Percentiles rank a stretch among this genome's conserved stretches.
phyloP scores from a whole-genome alignment of 1,140 invertebrate genomes.

The Pseudobourletiella spinata region DNA sequence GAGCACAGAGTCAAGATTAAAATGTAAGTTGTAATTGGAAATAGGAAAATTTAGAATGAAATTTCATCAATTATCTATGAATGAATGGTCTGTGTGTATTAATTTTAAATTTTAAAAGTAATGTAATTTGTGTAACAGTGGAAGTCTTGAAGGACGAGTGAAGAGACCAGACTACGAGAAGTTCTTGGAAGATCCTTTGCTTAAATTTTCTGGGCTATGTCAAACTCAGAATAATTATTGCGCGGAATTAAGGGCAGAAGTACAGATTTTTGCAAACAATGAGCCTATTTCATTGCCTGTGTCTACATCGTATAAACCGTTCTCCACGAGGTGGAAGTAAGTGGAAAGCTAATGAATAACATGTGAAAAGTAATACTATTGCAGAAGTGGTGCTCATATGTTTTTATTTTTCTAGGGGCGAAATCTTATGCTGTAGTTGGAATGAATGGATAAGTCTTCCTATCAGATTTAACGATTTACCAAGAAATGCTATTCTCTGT shows the following conservation, averaged over 20 bases:
- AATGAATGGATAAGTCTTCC: constrained; percentile 95
- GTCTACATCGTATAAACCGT: constrained; percentile 85
- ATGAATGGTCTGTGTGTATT: too few species aligned
- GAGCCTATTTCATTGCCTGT: constrained; percentile 76
- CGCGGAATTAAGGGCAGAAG: constrained; percentile 77
- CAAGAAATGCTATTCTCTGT: constrained; percentile 76
- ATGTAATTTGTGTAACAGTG: constrained; percentile 52
- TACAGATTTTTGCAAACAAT: constrained; percentile 78
- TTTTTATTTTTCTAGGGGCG: constrained; percentile 8
- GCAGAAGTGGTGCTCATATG: too few species aligned
- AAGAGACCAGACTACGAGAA: constrained; percentile 78
- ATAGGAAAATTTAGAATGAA: constrained; percentile 1
- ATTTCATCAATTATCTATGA: constrained; percentile 6
- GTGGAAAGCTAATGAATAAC: too few species aligned
- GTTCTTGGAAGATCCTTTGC: constrained; percentile 72
- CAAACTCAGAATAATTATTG: constrained; percentile 54
- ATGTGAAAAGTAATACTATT: too few species aligned
- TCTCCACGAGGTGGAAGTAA: constrained; percentile 86
- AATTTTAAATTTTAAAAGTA: constrained; percentile 8
- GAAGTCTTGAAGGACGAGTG: constrained; percentile 85
- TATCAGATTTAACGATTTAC: constrained; percentile 83
- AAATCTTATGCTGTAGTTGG: constrained; percentile 58
- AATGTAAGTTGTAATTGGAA: constrained; percentile 65
- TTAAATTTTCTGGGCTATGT: constrained; percentile 83
- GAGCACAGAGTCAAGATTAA: constrained; percentile 81